Conservation (phyloP, 1,140 invertebrate genomes). For the Trichomalopsis sarcophagae region DNA sequence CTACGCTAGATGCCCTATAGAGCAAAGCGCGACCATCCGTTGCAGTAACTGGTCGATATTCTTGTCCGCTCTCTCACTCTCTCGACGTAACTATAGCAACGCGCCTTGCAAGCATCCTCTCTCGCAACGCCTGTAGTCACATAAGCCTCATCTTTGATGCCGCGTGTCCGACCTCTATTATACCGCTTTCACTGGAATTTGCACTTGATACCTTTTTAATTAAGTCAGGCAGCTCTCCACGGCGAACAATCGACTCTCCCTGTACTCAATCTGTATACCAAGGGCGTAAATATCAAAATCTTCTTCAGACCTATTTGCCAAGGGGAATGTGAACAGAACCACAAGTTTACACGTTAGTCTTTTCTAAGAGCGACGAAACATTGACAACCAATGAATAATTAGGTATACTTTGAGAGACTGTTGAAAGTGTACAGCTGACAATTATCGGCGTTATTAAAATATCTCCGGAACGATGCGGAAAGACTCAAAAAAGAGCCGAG, state of each 20-base stretch:
- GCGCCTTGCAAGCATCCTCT: constrained; percentile 59
- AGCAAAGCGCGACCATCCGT: constrained; percentile 60
- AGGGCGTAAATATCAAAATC: too few species aligned
- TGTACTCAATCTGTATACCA: too few species aligned
- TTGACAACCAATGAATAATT: neutral
- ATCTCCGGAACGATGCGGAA: neutral
- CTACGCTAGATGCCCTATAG: constrained; percentile 43
- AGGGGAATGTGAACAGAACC: too few species aligned
- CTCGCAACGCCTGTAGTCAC: constrained; percentile 59
- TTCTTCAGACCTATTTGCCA: too few species aligned
- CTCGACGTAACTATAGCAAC: constrained; percentile 70
- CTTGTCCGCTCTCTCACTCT: constrained; percentile 56
- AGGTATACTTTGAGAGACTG: neutral
- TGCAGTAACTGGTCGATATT: constrained; percentile 65
- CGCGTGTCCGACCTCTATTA: constrained; percentile 42
- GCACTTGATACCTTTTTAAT: constrained; percentile 18
- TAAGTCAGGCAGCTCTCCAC: neutral
- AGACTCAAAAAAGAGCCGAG: neutral
- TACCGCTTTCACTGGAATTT: constrained; percentile 24
- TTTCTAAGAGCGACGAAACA: too few species aligned
- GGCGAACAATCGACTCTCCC: too few species aligned
- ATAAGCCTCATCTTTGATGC: constrained; percentile 67
- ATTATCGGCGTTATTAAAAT: neutral
- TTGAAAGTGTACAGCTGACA: neutral
- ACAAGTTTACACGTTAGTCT: too few species aligned